Percentiles rank a stretch among this genome's conserved stretches.
Conservation (phyloP, 1,140 invertebrate genomes). For the Episyrphus balteatus region DNA sequence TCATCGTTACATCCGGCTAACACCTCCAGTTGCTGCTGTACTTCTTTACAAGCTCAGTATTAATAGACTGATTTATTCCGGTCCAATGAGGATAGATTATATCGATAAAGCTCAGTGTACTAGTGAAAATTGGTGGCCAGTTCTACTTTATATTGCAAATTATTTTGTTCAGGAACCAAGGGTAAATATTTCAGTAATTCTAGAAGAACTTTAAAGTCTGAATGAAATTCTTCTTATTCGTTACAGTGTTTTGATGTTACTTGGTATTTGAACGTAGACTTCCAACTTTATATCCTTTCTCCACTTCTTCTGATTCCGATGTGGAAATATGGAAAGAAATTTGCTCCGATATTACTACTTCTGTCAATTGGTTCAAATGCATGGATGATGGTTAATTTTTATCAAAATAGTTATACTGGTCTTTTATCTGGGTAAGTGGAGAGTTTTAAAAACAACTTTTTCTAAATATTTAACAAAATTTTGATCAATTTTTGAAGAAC, state of each 20-base stretch:
- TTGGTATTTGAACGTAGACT: too few species aligned
- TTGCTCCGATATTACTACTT: background rate
- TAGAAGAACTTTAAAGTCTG: too few species aligned
- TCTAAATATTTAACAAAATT: too few species aligned
- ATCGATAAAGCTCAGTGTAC: conserved; percentile 53
- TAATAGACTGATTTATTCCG: conserved; percentile 42
- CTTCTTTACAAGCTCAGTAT: conserved; percentile 44
- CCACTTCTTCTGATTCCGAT: too few species aligned
- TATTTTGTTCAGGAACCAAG: conserved; percentile 33
- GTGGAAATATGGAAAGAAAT: too few species aligned
- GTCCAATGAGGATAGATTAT: conserved; percentile 45
- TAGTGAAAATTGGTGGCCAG: conserved; percentile 67
- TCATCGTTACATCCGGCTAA: conserved; percentile 46
- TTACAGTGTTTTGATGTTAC: conserved; percentile 1
- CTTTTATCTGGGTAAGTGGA: background rate
- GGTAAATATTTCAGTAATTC: too few species aligned
- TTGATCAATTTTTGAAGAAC: background rate
- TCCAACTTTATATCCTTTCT: too few species aligned
- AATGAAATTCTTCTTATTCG: too few species aligned
- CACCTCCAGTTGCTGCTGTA: conserved; percentile 45
- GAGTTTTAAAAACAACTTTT: too few species aligned
- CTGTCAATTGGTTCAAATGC: background rate
- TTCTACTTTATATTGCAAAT: conserved; percentile 77
- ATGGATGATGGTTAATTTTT: background rate
- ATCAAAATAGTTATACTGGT: background rate